Conservation (phyloP, 64 coral and sea anemone genomes). For the Montipora cactus region DNA sequence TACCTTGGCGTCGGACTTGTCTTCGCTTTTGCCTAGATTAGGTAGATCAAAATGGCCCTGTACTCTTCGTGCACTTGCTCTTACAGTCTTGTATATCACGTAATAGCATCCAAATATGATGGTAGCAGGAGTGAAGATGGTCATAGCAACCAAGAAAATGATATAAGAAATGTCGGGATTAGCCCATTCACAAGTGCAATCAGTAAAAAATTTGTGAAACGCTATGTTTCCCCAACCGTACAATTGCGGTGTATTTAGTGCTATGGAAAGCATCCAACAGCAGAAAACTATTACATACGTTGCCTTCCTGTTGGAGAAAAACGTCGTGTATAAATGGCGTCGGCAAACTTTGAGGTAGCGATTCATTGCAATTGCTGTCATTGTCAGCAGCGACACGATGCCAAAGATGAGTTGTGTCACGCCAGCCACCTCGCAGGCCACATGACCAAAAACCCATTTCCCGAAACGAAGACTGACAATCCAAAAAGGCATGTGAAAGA, state of each 20-base stretch:
- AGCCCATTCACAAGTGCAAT: slow-evolving; percentile 52
- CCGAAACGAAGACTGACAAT: slow-evolving; percentile 41
- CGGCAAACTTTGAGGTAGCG: slow-evolving; percentile 66
- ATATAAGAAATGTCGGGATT: slow-evolving; percentile 43
- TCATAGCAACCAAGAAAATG: background rate
- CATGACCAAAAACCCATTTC: slow-evolving; percentile 50
- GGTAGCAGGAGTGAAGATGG: slow-evolving; percentile 32
- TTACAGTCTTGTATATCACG: slow-evolving; percentile 70
- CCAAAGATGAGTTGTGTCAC: slow-evolving; percentile 55
- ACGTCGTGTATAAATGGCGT: slow-evolving; percentile 16
- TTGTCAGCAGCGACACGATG: slow-evolving; percentile 56
- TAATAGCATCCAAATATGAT: slow-evolving; percentile 64
- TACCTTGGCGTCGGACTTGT: slow-evolving; percentile 28
- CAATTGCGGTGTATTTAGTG: slow-evolving; percentile 47
- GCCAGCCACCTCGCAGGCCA: slow-evolving; percentile 27
- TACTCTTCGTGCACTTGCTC: slow-evolving; percentile 1
- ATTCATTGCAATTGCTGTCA: slow-evolving; percentile 63
- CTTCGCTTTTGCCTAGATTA: background rate
- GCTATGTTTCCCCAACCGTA: slow-evolving; percentile 58
- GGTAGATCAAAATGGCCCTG: background rate
- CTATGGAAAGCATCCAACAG: slow-evolving; percentile 31
- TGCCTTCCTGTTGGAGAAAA: slow-evolving; percentile 22
- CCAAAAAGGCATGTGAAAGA: slow-evolving; percentile 68
- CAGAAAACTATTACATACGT: background rate
- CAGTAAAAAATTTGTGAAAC: slow-evolving; percentile 1